Evolutionary conservation across 2,797 vertebrate genomes (phyloP), one percentile per base, ranked within the genome.

Genomic region (Tokudaia muenninki): DNA sequence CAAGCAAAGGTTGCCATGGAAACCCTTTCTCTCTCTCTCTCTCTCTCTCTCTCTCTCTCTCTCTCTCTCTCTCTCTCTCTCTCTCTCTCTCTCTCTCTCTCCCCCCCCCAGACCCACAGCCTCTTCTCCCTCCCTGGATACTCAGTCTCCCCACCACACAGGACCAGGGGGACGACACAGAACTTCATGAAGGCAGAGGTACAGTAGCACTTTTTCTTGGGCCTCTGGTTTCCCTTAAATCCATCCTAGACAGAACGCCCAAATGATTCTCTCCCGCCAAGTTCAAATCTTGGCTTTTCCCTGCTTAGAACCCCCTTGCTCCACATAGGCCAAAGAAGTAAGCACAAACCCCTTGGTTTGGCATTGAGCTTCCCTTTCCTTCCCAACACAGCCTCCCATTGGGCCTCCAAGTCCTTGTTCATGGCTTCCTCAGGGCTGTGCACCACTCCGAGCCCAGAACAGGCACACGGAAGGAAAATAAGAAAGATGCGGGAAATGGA

Each of bases 1-100:
- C 98, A 94, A 98, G 95, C 95, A 88, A 97, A 97, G 88, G 98
- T 98, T 98, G 97, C 98, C 97, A 98, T 98, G 98, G 98, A 98
- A 99, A 99, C 98, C 91, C 59, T 92, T 98, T 97, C 96, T 98
- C 98, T 95, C 94, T 44, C 41, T 41, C 41, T 41, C 41, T 41
- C 41, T 41, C 41, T 41, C 41, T 41, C 41, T 41, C 41, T 41
- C 41, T 41, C 41, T 41, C 41, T 41, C 41, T 41, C 41, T 41
- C 41, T 41, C 41, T 41, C 41, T 41, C 41, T 41, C 41, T 41
- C 41, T 41, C 41, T 41, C 41, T 41, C 41, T 41, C 41, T 41
- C 41, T 41, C 41, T 41, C 41, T 41, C 41, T 41, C 41, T 41
- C 41, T 41, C 41, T 41, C 41, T 41, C 41, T 41, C 41, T 41